phyloP scores from a whole-genome alignment of 2,888 invertebrate species.

The Acanthosoma haemorrhoidale region DNA sequence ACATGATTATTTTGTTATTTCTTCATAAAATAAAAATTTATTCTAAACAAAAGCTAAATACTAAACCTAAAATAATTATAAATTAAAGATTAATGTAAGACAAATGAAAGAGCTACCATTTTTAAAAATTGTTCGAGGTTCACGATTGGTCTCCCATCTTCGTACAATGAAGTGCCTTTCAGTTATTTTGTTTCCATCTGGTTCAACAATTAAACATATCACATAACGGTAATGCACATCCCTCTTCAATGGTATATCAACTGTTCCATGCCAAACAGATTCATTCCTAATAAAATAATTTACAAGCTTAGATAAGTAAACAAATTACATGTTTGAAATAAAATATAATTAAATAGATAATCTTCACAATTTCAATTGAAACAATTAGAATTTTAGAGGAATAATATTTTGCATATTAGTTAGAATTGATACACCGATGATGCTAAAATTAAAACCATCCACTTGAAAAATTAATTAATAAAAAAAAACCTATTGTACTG shows the following conservation, averaged over 20 bases:
- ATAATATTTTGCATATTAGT: not conserved
- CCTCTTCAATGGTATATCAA: constrained; percentile 61
- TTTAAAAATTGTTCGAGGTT: constrained; percentile 58
- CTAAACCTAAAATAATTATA: too few relatives aligned
- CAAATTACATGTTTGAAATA: not conserved
- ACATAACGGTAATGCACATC: constrained; percentile 71
- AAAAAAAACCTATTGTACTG: not conserved
- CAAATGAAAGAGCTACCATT: too few relatives aligned
- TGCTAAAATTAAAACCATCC: not conserved
- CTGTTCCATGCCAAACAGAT: constrained; percentile 58
- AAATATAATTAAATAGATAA: too few relatives aligned
- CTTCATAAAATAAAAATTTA: too few relatives aligned
- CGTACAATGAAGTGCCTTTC: constrained; percentile 57
- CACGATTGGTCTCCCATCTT: constrained; percentile 74
- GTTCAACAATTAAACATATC: constrained; percentile 62
- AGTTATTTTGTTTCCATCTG: constrained; percentile 48
- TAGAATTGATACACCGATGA: not conserved
- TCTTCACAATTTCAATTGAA: too few relatives aligned
- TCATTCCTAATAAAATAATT: constrained; percentile 32
- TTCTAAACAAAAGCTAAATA: too few relatives aligned
- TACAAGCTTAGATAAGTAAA: not conserved
- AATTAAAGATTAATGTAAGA: too few relatives aligned
- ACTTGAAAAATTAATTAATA: not conserved
- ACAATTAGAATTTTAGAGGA: too few relatives aligned
- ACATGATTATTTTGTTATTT: too few relatives aligned